Conservation (phyloP, 2,888 invertebrate species). For the Pseudoips prasinana region DNA sequence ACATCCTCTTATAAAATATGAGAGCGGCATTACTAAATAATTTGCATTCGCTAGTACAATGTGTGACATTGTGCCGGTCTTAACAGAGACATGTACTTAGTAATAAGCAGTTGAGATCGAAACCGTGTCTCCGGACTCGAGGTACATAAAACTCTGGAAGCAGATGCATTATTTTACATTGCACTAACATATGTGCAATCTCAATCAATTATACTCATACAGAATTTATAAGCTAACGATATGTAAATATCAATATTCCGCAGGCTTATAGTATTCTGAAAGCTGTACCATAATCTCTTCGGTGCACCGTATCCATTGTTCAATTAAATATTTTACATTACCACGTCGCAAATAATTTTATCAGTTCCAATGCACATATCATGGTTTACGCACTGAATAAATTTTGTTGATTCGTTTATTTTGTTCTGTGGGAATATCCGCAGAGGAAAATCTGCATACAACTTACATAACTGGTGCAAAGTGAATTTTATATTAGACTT, state of each 20-base stretch:
- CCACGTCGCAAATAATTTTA: conserved; percentile 12
- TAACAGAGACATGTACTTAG: conserved; percentile 25
- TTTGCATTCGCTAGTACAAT: conserved; percentile 33
- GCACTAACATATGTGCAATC: conserved; percentile 17
- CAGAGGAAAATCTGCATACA: too few species aligned
- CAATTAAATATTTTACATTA: conserved; percentile 12
- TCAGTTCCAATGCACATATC: conserved; percentile 1
- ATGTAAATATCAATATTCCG: too few species aligned
- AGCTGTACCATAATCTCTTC: too few species aligned
- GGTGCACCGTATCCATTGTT: too few species aligned
- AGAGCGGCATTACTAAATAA: conserved; percentile 28
- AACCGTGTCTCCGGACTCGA: conserved; percentile 28
- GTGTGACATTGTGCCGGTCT: conserved; percentile 21
- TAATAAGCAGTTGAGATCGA: conserved; percentile 12
- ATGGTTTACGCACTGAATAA: too few species aligned
- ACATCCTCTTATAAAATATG: conserved; percentile 22
- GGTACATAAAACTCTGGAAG: conserved; percentile 46
- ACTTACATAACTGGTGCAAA: too few species aligned
- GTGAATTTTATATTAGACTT: too few species aligned
- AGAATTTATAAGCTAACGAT: too few species aligned
- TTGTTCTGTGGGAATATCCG: too few species aligned
- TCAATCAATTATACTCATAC: too few species aligned
- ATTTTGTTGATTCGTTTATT: too few species aligned
- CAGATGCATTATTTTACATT: conserved; percentile 52
- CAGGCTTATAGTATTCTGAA: too few species aligned